A percentile compares a stretch with the other conserved stretches of the same genome.
Conservation (phyloP, 2,888 invertebrate genomes). For the Shargacucullia verbasci region DNA sequence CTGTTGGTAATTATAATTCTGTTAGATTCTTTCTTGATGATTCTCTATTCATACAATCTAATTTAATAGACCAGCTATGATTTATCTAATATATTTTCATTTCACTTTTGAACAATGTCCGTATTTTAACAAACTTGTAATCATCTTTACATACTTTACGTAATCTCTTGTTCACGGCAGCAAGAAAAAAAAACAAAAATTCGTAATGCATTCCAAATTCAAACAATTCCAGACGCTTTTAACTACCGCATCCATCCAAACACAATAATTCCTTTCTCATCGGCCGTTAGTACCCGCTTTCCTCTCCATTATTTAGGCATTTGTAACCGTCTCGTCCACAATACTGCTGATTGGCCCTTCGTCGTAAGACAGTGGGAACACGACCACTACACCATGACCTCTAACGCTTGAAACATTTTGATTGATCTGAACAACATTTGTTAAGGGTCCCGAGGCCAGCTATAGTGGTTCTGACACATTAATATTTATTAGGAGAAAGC, state of each 20-base stretch:
- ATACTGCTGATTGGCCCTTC: slow-evolving; percentile 76
- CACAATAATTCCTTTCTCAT: slow-evolving; percentile 39
- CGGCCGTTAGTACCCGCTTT: slow-evolving; percentile 55
- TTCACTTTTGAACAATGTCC: too few species aligned
- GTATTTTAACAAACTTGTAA: too few species aligned
- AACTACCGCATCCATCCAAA: slow-evolving; percentile 56
- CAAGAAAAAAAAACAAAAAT: background rate
- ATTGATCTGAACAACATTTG: slow-evolving; percentile 24
- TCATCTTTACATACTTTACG: too few species aligned
- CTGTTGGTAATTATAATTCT: too few species aligned
- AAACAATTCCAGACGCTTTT: background rate
- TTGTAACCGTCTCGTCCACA: slow-evolving; percentile 76
- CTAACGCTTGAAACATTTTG: slow-evolving; percentile 30
- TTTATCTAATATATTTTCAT: too few species aligned
- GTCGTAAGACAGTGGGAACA: slow-evolving; percentile 58
- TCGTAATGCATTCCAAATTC: background rate
- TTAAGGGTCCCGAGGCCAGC: slow-evolving; percentile 33
- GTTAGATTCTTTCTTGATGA: too few species aligned
- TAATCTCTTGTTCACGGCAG: too few species aligned
- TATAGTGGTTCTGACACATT: slow-evolving; percentile 55
- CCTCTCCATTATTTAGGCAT: slow-evolving; percentile 75
- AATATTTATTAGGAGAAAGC: slow-evolving; percentile 82
- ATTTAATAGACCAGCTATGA: too few species aligned
- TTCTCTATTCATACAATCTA: too few species aligned
- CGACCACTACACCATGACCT: slow-evolving; percentile 61